Percentiles rank a stretch among this genome's conserved stretches.
These are phyloP conservation scores for Micrastur ruficollis DNA, from an alignment of 2,797 vertebrate species.

Conservation along the genomic window DNA sequence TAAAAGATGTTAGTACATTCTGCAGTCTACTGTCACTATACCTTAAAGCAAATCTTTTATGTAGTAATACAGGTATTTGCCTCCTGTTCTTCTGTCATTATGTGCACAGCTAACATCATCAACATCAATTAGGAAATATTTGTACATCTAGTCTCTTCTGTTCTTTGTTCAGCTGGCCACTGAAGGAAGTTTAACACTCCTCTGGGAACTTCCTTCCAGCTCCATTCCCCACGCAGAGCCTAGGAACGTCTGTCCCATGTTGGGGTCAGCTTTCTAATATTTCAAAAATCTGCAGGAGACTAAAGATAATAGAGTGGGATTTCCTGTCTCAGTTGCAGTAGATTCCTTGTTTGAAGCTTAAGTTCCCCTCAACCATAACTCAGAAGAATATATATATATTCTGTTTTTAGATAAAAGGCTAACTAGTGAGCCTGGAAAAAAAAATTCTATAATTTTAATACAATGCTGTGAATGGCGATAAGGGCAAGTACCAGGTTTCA, in stretches of 20 bases:
- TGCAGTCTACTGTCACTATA: neutral
- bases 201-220: neutral
- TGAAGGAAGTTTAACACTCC: neutral
- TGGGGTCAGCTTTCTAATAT: neutral
- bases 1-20: neutral
- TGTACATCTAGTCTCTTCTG: neutral
- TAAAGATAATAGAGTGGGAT: neutral
- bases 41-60: neutral
- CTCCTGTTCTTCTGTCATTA: neutral
- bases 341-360: neutral
- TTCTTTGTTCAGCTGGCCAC: neutral
- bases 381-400: neutral
- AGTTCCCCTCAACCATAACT: neutral
- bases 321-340: conserved; percentile 2
- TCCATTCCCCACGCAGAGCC: neutral
- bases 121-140: neutral
- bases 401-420: neutral
- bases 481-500: neutral
- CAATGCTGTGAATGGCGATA: neutral
- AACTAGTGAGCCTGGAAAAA: neutral
- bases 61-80: neutral
- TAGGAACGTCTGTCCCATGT: neutral
- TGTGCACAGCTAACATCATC: neutral
- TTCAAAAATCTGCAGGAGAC: neutral
- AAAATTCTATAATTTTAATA: neutral